A percentile compares a stretch with the other conserved stretches of the same genome.
Evolutionary conservation across 2,888 invertebrate species (phyloP).

Genomic region (Protodeltote pygarga): DNA sequence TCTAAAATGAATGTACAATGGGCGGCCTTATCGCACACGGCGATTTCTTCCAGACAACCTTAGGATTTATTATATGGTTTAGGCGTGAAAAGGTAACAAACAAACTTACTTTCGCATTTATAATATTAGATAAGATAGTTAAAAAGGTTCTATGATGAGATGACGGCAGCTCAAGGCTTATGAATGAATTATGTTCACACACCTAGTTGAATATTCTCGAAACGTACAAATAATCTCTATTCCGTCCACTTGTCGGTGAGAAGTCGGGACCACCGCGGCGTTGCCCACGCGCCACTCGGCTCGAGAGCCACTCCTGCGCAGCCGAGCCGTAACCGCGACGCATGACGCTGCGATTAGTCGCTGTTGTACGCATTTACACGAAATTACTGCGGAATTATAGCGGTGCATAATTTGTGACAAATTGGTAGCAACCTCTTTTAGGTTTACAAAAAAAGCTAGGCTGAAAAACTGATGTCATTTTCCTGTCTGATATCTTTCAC

Average conservation of each 20-base stretch:
- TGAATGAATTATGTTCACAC: slow-evolving; percentile 26
- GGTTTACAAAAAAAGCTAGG: too few relatives aligned
- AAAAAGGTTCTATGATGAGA: too few relatives aligned
- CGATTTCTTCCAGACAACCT: too few relatives aligned
- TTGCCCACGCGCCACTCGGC: slow-evolving; percentile 56
- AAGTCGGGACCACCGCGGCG: slow-evolving; percentile 53
- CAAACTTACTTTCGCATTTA: too few relatives aligned
- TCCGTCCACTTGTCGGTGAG: slow-evolving; percentile 38
- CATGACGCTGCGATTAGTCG: slow-evolving; percentile 46
- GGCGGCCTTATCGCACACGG: too few relatives aligned
- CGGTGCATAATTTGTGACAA: slow-evolving; percentile 3
- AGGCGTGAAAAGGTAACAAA: too few relatives aligned
- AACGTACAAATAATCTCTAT: slow-evolving; percentile 40
- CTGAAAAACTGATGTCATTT: neutral
- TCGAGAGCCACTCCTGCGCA: slow-evolving; percentile 48
- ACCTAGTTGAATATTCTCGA: slow-evolving; percentile 32
- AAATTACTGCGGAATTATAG: slow-evolving; percentile 32
- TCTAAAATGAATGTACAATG: too few relatives aligned
- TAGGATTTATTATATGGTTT: too few relatives aligned
- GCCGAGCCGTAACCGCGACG: slow-evolving; percentile 18
- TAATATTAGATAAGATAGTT: too few relatives aligned
- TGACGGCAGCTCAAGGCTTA: too few relatives aligned
- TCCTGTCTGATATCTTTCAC: neutral
- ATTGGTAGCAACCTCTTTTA: too few relatives aligned
- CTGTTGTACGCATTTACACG: slow-evolving; percentile 35